These are phyloP conservation scores for Trachemys scripta DNA, from an alignment of 2,113 vertebrate genomes.

Conservation along the genomic window DNA sequence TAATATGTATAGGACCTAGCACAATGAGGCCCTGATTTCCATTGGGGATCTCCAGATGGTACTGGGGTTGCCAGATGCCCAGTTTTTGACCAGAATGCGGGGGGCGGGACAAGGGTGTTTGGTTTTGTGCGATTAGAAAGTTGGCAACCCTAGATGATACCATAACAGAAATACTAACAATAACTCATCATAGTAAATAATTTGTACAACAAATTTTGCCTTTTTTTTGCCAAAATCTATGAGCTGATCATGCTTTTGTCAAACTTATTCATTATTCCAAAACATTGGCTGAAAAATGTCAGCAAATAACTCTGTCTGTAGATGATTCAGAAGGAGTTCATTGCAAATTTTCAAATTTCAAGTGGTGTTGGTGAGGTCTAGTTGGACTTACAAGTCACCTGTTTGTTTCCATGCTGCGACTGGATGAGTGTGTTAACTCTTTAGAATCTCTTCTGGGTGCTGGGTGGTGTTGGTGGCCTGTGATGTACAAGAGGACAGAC, in stretches of 20 bases:
- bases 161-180: constrained; percentile 23
- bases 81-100: too few species aligned
- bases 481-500: not conserved
- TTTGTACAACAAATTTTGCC: not conserved
- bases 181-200: not conserved
- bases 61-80: not conserved
- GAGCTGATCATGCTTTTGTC: not conserved
- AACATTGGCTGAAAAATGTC: not conserved
- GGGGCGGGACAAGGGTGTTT: too few species aligned
- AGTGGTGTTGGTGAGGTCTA: not conserved
- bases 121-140: too few species aligned
- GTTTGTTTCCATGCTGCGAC: not conserved
- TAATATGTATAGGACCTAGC: not conserved
- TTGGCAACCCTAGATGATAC: not conserved
- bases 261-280: not conserved
- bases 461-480: not conserved
- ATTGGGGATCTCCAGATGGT: not conserved
- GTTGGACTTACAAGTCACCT: not conserved
- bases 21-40: not conserved
- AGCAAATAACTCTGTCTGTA: not conserved
- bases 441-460: not conserved
- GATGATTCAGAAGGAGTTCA: not conserved
- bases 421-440: rapidly evolving
- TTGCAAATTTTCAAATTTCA: not conserved
- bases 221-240: constrained; percentile 29